A percentile compares a stretch with the other conserved stretches of the same genome.
Conservation (phyloP, 2,888 invertebrate genomes). For the Patella pellucida region DNA sequence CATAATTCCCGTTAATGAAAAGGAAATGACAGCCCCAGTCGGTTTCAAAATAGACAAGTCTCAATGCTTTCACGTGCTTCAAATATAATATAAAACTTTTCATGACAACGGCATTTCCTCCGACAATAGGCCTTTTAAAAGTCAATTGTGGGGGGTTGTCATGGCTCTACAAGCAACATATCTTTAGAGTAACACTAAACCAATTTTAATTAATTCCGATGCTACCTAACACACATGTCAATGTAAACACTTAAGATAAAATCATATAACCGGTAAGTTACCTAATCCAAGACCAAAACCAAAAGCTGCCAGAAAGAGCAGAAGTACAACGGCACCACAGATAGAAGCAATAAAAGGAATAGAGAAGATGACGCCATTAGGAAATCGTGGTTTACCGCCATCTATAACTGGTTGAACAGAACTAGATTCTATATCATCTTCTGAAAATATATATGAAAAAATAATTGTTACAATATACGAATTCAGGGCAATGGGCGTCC, state of each 20-base stretch:
- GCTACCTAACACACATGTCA: not conserved
- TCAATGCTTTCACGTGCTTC: no score
- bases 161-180: no score
- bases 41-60: no score
- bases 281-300: slow-evolving; percentile 59
- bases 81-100: no score
- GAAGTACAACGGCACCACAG: slow-evolving; percentile 47
- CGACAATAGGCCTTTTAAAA: no score
- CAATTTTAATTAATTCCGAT: not conserved
- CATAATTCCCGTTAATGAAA: no score
- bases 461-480: no score
- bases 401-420: not conserved
- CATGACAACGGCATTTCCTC: no score
- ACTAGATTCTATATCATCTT: not conserved
- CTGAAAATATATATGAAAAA: not conserved
- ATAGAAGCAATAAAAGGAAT: slow-evolving; percentile 58
- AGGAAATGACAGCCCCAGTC: no score
- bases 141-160: no score
- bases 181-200: no score
- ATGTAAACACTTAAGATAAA: not conserved
- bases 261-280: slow-evolving; percentile 22
- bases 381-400: not conserved
- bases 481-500: no score
- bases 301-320: slow-evolving; percentile 53
- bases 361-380: slow-evolving; percentile 41